Percentiles rank a stretch among this genome's conserved stretches.
These are phyloP conservation scores for Copsychus sechellarum DNA, from an alignment of 2,113 vertebrate species.

Conservation along the genomic window DNA sequence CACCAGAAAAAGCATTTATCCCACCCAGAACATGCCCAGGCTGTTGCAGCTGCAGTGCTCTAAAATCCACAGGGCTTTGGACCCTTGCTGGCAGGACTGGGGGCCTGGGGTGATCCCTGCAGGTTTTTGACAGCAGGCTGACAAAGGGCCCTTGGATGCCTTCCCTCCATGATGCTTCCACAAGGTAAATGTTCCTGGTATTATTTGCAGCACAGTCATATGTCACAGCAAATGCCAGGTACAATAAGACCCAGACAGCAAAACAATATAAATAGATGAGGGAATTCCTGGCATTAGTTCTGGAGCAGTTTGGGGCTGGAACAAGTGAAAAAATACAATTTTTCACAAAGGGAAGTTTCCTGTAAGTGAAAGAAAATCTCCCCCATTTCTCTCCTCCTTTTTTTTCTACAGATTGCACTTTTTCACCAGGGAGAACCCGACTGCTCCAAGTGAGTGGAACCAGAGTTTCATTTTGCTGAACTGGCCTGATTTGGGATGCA, in stretches of 20 bases:
- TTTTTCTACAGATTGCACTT: neutral
- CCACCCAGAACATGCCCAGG: accelerated
- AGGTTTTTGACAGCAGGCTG: neutral
- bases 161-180: neutral
- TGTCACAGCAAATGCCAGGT: slow-evolving; percentile 49
- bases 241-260: slow-evolving; percentile 44
- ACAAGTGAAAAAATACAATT: slow-evolving; percentile 41
- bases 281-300: slow-evolving; percentile 59
- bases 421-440: neutral
- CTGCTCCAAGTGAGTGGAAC: neutral
- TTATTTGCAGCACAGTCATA: neutral
- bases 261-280: slow-evolving; percentile 51
- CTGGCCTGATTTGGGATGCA: slow-evolving; percentile 8
- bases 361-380: slow-evolving; percentile 19
- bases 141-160: neutral
- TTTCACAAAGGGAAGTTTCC: slow-evolving; percentile 16
- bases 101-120: neutral
- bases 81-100: neutral
- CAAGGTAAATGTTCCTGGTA: slow-evolving; percentile 6
- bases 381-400: neutral
- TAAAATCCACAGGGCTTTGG: neutral
- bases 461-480: slow-evolving; percentile 26
- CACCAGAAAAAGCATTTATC: neutral
- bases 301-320: slow-evolving; percentile 44
- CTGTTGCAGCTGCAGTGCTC: neutral